Evolutionary conservation across 2,888 invertebrate genomes (phyloP).

Genomic region (Formica aserva): DNA sequence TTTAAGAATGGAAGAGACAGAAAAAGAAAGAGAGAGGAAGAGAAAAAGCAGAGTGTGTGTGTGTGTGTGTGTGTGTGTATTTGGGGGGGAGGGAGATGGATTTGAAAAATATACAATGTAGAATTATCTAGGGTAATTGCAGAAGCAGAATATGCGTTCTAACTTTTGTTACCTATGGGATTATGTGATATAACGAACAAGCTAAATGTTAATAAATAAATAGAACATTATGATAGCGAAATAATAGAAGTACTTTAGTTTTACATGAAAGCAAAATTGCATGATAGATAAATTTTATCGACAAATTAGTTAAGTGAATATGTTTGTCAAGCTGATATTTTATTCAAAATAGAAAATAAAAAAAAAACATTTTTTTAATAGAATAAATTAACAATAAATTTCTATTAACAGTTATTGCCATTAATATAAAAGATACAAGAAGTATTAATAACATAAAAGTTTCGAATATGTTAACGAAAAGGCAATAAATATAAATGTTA

Average conservation of each 20-base stretch:
- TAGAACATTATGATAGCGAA: not conserved
- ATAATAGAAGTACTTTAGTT: not conserved
- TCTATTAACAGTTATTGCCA: not conserved
- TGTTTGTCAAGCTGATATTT: not conserved
- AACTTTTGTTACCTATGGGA: not conserved
- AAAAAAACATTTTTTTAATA: not conserved
- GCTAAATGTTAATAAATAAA: constrained; percentile 10
- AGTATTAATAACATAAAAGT: not conserved
- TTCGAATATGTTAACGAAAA: not conserved
- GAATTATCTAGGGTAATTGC: not conserved
- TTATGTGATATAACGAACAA: not conserved
- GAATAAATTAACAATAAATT: not conserved
- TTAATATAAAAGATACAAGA: not conserved
- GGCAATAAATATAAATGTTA: not conserved
- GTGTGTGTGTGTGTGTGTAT: too few relatives aligned
- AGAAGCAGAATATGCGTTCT: not conserved
- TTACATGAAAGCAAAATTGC: not conserved
- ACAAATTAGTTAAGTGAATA: not conserved
- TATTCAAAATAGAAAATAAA: not conserved
- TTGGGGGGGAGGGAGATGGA: too few relatives aligned
- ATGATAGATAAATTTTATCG: not conserved
- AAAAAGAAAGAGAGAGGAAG: not conserved
- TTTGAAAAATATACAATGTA: not conserved
- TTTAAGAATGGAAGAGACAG: not conserved
- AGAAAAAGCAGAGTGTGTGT: not conserved